Evolutionary conservation across 2,888 invertebrate species (phyloP).

Genomic region (Erebia epiphron): DNA sequence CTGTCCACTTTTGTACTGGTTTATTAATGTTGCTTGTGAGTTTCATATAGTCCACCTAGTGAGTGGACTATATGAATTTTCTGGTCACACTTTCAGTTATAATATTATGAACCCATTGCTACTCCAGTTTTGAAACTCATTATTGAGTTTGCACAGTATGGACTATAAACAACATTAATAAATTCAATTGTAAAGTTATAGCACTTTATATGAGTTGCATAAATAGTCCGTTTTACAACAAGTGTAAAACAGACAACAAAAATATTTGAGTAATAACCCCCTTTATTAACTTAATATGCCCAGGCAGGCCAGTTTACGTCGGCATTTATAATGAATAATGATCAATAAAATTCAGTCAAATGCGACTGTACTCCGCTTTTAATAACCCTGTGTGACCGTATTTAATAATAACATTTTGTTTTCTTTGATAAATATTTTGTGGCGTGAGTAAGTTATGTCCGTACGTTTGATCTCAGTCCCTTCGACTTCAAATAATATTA

Average conservation of each 20-base stretch:
- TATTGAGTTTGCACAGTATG: neutral
- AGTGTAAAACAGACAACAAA: conserved; percentile 11
- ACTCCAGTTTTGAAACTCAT: neutral
- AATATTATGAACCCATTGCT: neutral
- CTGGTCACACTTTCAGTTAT: too few species aligned
- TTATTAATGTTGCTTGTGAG: too few species aligned
- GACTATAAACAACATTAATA: neutral
- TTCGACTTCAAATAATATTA: conserved; percentile 70
- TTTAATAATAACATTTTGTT: conserved; percentile 50
- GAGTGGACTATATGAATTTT: too few species aligned
- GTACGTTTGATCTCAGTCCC: conserved; percentile 67
- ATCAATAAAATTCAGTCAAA: conserved; percentile 69
- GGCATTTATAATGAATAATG: conserved; percentile 72
- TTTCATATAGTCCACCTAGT: too few species aligned
- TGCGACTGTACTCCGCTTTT: conserved; percentile 56
- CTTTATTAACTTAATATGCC: conserved; percentile 68
- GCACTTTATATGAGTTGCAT: neutral
- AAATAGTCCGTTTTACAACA: conserved; percentile 15
- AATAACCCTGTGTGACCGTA: conserved; percentile 41
- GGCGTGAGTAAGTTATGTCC: conserved; percentile 49
- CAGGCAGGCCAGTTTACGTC: conserved; percentile 59
- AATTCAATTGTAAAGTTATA: conserved; percentile 1
- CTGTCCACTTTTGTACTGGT: too few species aligned
- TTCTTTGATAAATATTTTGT: conserved; percentile 56
- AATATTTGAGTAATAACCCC: conserved; percentile 50